These are phyloP conservation scores for Penaeus monodon DNA, from an alignment of 2,888 invertebrate genomes.

Conservation along the genomic window DNA sequence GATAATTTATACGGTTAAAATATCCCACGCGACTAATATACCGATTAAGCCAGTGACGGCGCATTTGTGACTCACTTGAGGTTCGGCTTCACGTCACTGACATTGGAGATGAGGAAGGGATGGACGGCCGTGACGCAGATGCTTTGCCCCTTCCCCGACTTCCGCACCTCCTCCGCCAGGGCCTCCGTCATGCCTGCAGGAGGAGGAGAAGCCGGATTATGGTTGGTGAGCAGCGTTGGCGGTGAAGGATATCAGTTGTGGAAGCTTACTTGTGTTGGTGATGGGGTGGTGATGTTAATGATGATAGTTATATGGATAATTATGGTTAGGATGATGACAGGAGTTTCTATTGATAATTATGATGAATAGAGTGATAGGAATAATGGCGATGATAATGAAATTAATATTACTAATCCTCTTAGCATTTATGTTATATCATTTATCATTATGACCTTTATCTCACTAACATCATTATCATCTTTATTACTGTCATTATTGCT, in stretches of 20 bases:
- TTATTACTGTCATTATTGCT: background rate
- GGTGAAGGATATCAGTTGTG: background rate
- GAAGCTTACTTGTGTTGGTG: background rate
- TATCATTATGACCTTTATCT: background rate
- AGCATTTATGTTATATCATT: background rate
- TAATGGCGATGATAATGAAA: background rate
- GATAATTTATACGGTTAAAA: too few species aligned
- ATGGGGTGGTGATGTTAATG: background rate
- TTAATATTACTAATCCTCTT: background rate
- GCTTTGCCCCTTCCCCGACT: constrained; percentile 65
- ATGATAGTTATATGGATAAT: background rate
- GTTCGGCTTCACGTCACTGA: constrained; percentile 66
- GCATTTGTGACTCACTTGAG: constrained; percentile 50
- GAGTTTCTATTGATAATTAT: background rate
- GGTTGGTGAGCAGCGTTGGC: background rate
- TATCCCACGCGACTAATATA: too few species aligned
- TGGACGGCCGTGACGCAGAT: constrained; percentile 71
- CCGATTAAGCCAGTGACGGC: too few species aligned
- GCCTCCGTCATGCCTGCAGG: constrained; percentile 71
- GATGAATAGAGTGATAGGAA: background rate
- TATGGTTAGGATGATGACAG: too few species aligned
- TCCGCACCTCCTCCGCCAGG: constrained; percentile 70
- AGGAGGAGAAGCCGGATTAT: background rate
- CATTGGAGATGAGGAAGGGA: constrained; percentile 70
- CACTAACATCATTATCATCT: background rate